Percentiles rank a stretch among this genome's conserved stretches.
Conservation (phyloP, 2,113 vertebrate genomes). For the Dolichallabes microphthalmus region DNA sequence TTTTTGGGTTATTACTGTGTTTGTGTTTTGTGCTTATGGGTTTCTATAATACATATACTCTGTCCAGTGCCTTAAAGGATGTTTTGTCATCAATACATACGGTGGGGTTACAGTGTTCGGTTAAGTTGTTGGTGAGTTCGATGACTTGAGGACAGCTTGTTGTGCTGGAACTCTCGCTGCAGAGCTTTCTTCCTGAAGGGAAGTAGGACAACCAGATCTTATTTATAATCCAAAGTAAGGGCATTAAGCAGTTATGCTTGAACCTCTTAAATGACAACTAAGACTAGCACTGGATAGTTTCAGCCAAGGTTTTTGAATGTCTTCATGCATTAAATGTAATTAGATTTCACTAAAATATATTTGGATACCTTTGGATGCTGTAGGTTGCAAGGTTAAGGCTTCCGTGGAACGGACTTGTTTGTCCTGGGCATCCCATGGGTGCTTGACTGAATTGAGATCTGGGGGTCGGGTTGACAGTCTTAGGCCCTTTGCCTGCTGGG, state of each 20-base stretch:
- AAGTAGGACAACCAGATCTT: background rate
- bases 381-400: no score
- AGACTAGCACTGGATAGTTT: background rate
- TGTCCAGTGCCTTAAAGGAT: background rate
- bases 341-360: no score
- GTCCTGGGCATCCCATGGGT: no score
- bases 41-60: background rate
- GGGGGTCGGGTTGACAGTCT: no score
- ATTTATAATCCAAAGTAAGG: slow-evolving; percentile 7
- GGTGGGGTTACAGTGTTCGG: background rate
- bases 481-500: no score
- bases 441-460: no score
- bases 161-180: background rate
- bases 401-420: no score
- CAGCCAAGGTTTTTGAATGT: background rate
- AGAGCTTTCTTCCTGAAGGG: background rate
- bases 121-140: background rate
- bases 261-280: background rate
- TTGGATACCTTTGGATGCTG: no score
- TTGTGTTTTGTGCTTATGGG: background rate
- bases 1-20: background rate
- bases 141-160: background rate
- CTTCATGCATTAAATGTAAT: no score
- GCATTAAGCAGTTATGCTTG: background rate
- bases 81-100: background rate